Evolutionary conservation across 1,140 invertebrate species (phyloP).

Genomic region (Camponotus floridanus): DNA sequence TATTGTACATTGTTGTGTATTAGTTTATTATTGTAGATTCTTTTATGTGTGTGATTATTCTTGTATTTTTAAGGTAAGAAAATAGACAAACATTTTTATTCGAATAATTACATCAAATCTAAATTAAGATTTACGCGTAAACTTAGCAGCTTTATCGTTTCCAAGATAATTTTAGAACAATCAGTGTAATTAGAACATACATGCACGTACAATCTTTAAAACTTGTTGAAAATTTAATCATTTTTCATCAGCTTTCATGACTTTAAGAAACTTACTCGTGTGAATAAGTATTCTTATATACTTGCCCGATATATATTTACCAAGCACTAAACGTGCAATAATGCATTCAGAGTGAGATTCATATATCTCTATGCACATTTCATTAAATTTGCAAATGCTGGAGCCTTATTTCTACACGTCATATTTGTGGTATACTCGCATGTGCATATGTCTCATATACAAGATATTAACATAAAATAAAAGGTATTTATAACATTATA

Average conservation of each 20-base stretch:
- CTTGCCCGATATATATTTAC: background rate
- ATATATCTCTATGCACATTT: background rate
- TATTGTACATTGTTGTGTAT: background rate
- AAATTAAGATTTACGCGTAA: slow-evolving; percentile 30
- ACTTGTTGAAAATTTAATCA: slow-evolving; percentile 17
- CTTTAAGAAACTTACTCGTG: slow-evolving; percentile 3
- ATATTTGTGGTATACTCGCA: background rate
- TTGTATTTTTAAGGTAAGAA: background rate
- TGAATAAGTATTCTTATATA: background rate
- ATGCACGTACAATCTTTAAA: background rate
- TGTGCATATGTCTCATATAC: background rate
- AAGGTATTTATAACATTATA: background rate
- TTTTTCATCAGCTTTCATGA: background rate
- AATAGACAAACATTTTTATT: background rate
- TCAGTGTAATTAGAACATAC: background rate
- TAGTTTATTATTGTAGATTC: background rate
- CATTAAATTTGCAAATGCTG: slow-evolving; percentile 28
- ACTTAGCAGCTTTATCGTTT: background rate
- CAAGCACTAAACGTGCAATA: background rate
- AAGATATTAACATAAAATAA: background rate
- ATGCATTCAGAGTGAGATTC: background rate
- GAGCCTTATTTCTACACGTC: slow-evolving; percentile 6
- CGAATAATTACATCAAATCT: slow-evolving; percentile 20
- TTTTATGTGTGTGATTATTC: background rate
- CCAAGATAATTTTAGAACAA: slow-evolving; percentile 29